Conservation (phyloP, 2,113 vertebrate species). For the Leptobrachium leishanense region DNA sequence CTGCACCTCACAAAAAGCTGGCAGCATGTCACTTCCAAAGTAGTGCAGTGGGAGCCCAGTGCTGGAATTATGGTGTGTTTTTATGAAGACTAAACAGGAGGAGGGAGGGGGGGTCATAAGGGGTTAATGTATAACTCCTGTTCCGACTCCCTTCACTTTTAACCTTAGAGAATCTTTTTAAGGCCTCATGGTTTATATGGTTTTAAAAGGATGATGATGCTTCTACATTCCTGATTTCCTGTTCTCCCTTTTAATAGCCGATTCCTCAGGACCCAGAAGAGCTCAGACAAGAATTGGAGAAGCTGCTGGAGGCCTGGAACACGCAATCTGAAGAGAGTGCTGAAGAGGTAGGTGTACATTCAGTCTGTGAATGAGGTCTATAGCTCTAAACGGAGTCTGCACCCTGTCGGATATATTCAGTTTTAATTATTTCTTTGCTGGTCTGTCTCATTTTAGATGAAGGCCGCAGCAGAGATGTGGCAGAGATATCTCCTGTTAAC, state of each 20-base stretch:
- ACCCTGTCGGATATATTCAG: not conserved
- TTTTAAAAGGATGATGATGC: not conserved
- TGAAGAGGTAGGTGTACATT: slow-evolving; percentile 76
- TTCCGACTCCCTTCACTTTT: too few relatives aligned
- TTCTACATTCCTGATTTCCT: not conserved
- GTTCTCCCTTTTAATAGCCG: slow-evolving; percentile 22
- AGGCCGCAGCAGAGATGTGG: slow-evolving; percentile 84
- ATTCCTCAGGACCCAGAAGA: slow-evolving; percentile 74
- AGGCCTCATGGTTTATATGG: not conserved
- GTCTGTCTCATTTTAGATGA: slow-evolving; percentile 71
- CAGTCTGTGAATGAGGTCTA: not conserved
- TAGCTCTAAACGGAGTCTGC: too few relatives aligned
- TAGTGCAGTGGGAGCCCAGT: too few relatives aligned
- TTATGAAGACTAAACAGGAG: too few relatives aligned
- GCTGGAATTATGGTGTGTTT: too few relatives aligned
- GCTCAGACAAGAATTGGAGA: slow-evolving; percentile 87
- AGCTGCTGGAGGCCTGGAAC: slow-evolving; percentile 86
- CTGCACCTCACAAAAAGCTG: too few relatives aligned
- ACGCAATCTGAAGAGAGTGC: slow-evolving; percentile 70
- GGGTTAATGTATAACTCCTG: too few relatives aligned
- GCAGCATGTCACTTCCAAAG: too few relatives aligned
- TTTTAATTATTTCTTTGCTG: not conserved
- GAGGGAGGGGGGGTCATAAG: too few relatives aligned
- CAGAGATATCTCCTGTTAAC: slow-evolving; percentile 88
- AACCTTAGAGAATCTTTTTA: too few relatives aligned